phyloP scores from a whole-genome alignment of 1,140 invertebrate species.

The Archivesica marissinica region DNA sequence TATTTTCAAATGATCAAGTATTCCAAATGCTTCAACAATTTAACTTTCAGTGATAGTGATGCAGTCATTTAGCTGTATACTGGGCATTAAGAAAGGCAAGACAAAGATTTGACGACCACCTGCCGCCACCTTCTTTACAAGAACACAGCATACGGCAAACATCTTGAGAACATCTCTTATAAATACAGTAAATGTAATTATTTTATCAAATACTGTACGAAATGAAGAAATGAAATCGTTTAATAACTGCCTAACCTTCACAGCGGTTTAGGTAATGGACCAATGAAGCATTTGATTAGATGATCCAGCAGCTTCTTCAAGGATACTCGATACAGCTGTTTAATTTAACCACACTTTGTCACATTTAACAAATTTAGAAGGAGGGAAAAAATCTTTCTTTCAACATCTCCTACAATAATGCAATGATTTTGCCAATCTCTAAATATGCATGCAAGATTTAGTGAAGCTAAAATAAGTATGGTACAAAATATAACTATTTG shows the following conservation, averaged over 20 bases:
- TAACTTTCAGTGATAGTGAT: too few relatives aligned
- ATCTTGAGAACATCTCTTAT: not conserved
- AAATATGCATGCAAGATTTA: too few relatives aligned
- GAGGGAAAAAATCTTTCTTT: not conserved
- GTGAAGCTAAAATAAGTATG: too few relatives aligned
- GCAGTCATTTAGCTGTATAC: too few relatives aligned
- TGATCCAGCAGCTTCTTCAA: not conserved
- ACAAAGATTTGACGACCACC: too few relatives aligned
- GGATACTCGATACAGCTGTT: not conserved
- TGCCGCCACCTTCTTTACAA: not conserved
- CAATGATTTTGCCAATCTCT: too few relatives aligned
- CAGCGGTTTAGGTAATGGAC: not conserved
- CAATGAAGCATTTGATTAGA: constrained; percentile 12
- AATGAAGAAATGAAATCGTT: constrained; percentile 14
- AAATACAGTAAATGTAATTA: not conserved
- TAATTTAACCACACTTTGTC: not conserved
- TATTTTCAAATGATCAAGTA: too few relatives aligned
- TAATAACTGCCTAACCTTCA: not conserved
- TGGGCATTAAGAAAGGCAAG: too few relatives aligned
- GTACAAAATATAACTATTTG: too few relatives aligned
- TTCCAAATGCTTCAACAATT: too few relatives aligned
- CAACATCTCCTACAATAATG: not conserved
- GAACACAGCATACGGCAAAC: not conserved
- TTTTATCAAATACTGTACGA: constrained; percentile 2
- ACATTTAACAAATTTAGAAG: not conserved